Percentiles rank a stretch among this genome's conserved stretches.
These are phyloP conservation scores for Syngnathus typhle DNA, from an alignment of 2,113 vertebrate species.

Conservation along the genomic window DNA sequence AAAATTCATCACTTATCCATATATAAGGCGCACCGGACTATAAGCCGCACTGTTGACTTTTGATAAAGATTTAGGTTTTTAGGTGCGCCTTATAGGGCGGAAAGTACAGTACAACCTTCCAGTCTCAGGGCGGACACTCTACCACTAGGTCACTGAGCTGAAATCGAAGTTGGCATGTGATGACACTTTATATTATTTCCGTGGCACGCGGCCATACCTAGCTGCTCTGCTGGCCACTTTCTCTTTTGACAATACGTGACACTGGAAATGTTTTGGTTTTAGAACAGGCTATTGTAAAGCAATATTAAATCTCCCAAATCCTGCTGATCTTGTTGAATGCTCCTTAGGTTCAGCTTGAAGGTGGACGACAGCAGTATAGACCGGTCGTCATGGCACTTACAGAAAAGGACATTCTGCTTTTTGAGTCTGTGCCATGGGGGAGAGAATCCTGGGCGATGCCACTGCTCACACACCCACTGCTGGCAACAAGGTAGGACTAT, in stretches of 20 bases:
- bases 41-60: too few relatives aligned
- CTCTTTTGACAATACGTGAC: background rate
- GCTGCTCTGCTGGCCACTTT: too few relatives aligned
- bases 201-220: too few relatives aligned
- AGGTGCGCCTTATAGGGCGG: too few relatives aligned
- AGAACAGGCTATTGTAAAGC: background rate
- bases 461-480: conserved; percentile 84
- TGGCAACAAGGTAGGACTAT: conserved; percentile 82
- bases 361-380: conserved; percentile 82
- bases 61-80: too few relatives aligned
- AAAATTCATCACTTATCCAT: too few relatives aligned
- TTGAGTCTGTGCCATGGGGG: conserved; percentile 88
- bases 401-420: conserved; percentile 91
- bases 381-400: conserved; percentile 87
- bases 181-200: too few relatives aligned
- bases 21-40: too few relatives aligned
- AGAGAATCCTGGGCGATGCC: conserved; percentile 85
- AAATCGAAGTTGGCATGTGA: too few relatives aligned
- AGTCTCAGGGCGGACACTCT: too few relatives aligned
- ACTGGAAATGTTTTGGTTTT: background rate
- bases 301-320: background rate
- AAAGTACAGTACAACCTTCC: too few relatives aligned
- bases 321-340: background rate
- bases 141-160: too few relatives aligned
- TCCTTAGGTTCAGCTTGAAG: conserved; percentile 78